Percentiles rank a stretch among this genome's conserved stretches.
phyloP scores from a whole-genome alignment of 2,888 invertebrate genomes.

The Microplitis deprimator region DNA sequence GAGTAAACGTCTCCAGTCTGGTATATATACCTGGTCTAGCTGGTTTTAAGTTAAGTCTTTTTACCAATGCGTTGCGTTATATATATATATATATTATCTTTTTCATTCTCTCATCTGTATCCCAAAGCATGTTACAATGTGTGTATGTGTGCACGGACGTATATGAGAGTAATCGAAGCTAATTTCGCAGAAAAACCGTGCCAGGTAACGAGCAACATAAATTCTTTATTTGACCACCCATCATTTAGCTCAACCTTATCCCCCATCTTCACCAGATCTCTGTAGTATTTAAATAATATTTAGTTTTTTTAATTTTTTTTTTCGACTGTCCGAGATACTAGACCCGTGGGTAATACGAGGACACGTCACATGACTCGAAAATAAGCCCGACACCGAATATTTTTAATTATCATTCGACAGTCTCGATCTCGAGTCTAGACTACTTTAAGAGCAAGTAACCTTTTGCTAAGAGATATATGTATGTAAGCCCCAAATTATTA shows the following conservation, averaged over 20 bases:
- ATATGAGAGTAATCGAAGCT: conserved; percentile 64
- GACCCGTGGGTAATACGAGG: conserved; percentile 31
- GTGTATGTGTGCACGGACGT: conserved; percentile 53
- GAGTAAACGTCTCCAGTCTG: not conserved
- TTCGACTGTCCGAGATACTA: conserved; percentile 20
- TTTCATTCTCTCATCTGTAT: not conserved
- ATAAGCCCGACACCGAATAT: conserved; percentile 22
- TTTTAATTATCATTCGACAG: conserved; percentile 30
- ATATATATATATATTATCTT: not conserved
- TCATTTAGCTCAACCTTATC: conserved; percentile 40
- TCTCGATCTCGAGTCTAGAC: not conserved
- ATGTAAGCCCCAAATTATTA: conserved; percentile 8
- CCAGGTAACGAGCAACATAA: conserved; percentile 68
- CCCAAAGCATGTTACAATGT: conserved; percentile 36
- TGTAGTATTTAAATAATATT: conserved; percentile 17
- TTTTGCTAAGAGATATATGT: conserved; percentile 17
- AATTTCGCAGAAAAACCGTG: conserved; percentile 69
- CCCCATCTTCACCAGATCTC: conserved; percentile 11
- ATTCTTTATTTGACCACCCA: conserved; percentile 66
- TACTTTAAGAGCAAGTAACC: conserved; percentile 33
- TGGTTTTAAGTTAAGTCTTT: conserved; percentile 57
- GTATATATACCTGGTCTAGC: conserved; percentile 50
- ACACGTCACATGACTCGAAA: conserved; percentile 30
- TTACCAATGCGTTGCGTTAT: conserved; percentile 39
- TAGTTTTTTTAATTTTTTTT: conserved; percentile 18